Base-by-base conservation (phyloP, 2,888 invertebrate species). In the Micropterix aruncella region DNA sequence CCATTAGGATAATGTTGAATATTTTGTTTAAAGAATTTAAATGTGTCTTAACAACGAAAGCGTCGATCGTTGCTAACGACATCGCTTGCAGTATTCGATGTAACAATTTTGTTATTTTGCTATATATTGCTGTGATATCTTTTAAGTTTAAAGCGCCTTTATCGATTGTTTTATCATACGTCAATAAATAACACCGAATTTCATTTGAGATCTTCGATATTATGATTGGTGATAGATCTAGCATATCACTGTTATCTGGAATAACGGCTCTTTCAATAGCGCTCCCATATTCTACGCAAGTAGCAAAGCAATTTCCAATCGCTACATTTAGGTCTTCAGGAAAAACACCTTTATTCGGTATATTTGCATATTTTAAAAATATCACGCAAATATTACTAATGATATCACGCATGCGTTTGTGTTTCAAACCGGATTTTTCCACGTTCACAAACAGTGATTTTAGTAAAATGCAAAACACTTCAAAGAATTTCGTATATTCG, bases 11-110 rank as follows among this genome's bases (percentile, higher is more conserved):
- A 50, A 68, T 60, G 40, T 50, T 50, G 19, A 70, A 51, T 4
- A 59, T 60, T 43, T 56, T 54, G 14, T 51, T 48, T 48, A 57
- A 57, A 53, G 57, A 62, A 45, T 59, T 53, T 38, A 70, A 55
- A 52, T 65, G 58, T 46, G 61, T 56, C 37, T 48, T 53, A 19
- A 62, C 51, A 14, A 65, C 52, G 53, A 61, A 60, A 37, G 50
- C 47, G 52, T 66, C 62, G 42, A 52, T 27, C 27, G 27, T 7
- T 5, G 5, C 27, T 5, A 7, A 5, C 5, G 27, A 27, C 27
- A 12, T 12, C 12, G 27, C 27, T 27, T 27, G 5, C 12, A 27
- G 27, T 5, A 12, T 27, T 5, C 27, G 12, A 5, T 7, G 12
- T 27, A 27, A 27, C 5, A 27, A 7, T 12, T 12, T 27, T 7